A percentile compares a stretch with the other conserved stretches of the same genome.
Conservation (phyloP, 2,797 vertebrate species). For the Brachyrhaphis roseni region DNA sequence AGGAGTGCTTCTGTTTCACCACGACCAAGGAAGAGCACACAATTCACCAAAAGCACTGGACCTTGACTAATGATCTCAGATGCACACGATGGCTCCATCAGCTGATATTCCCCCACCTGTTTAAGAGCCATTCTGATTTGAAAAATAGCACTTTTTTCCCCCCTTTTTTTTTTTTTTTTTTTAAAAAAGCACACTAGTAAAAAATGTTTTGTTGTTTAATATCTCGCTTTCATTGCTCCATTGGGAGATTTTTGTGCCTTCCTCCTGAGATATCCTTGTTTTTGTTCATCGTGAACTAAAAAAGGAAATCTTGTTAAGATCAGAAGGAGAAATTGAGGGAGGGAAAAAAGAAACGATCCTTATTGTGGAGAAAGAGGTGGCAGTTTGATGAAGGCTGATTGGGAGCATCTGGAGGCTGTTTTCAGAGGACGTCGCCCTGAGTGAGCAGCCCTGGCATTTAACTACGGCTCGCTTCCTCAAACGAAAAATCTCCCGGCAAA, state of each 20-base stretch:
- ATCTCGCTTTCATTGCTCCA: constrained; percentile 16
- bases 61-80: constrained; percentile 77
- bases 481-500: constrained; percentile 94
- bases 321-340: constrained; percentile 17
- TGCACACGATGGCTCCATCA: constrained; percentile 65
- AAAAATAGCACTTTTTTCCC: constrained; percentile 36
- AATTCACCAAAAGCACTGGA: constrained; percentile 65
- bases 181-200: constrained; percentile 27
- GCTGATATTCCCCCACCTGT: constrained; percentile 75
- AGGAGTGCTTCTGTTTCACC: constrained; percentile 74
- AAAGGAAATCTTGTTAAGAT: constrained; percentile 63
- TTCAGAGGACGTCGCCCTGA: constrained; percentile 90
- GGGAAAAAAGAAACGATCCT: constrained; percentile 19
- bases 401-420: constrained; percentile 95
- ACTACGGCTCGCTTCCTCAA: constrained; percentile 90
- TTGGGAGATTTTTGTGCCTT: constrained; percentile 34
- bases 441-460: constrained; percentile 86
- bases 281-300: constrained; percentile 50
- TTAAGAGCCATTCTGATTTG: constrained; percentile 47
- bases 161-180: not conserved
- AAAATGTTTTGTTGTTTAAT: constrained; percentile 16
- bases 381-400: constrained; percentile 93
- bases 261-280: constrained; percentile 58
- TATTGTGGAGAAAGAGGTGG: constrained; percentile 60
- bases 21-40: constrained; percentile 71